Conservation (phyloP, 2,888 invertebrate species). For the Slavum lentiscoides region DNA sequence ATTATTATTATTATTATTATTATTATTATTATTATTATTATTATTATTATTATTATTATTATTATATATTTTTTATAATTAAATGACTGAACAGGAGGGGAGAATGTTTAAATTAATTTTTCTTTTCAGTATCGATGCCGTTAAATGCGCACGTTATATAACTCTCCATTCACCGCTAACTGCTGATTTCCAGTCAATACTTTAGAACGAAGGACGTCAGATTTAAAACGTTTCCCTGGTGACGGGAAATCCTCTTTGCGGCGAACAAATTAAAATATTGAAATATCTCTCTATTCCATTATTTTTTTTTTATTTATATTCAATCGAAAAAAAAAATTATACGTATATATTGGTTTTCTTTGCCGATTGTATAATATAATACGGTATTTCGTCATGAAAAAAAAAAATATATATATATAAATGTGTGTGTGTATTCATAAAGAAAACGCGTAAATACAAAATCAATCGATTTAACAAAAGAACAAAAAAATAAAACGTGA, state of each 20-base stretch:
- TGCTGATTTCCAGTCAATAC: slow-evolving; percentile 47
- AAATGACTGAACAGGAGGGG: not conserved
- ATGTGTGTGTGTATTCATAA: not conserved
- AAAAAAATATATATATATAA: no score
- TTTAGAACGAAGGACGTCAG: slow-evolving; percentile 15
- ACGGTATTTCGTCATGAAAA: slow-evolving; percentile 1
- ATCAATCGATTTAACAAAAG: not conserved
- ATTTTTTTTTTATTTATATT: not conserved
- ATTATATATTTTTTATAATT: not conserved
- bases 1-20: no score
- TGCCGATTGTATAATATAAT: slow-evolving; percentile 20
- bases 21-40: no score
- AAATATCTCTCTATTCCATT: slow-evolving; percentile 26
- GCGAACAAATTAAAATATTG: slow-evolving; percentile 51
- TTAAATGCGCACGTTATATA: slow-evolving; percentile 17
- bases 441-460: not conserved
- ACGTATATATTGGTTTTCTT: slow-evolving; percentile 3
- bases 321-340: slow-evolving; percentile 28
- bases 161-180: slow-evolving; percentile 12
- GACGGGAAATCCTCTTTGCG: slow-evolving; percentile 49
- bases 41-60: no score
- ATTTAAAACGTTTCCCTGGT: slow-evolving; percentile 49
- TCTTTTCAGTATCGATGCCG: slow-evolving; percentile 10
- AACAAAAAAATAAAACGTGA: not conserved
- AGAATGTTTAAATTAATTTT: slow-evolving; percentile 23